Evolutionary conservation across 2,888 invertebrate genomes (phyloP), one percentile per base, ranked within the genome.

Genomic region (Cheilosia vernalis): DNA sequence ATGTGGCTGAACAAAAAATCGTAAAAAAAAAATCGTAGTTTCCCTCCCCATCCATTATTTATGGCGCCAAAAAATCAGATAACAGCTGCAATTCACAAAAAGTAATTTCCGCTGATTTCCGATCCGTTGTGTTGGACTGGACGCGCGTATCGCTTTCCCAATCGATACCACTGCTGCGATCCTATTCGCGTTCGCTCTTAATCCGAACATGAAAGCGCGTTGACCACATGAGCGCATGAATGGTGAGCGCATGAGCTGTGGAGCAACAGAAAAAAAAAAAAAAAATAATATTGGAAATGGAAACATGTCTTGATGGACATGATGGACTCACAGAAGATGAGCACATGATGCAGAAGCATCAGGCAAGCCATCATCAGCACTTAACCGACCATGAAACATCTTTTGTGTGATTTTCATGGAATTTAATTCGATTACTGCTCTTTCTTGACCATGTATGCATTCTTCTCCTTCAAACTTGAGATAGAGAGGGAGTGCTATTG

Each of bases 31-130:
- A 44, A 56, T 83, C 40, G 74, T 79, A 84, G 79, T 73, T 76
- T 72, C 60, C 81, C 81, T 85, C 81, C 76, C 76, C 72, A 58
- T 77, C 85, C 85, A 86, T 86, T 86, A 86, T 86, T 86, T 86
- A 86, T 82, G 86, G 86, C 86, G 86, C 86, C 86, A 86, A 86
- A 85, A 86, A 86, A 86, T 86, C 86, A 86, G 86, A 86, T 86
- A 86, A 86, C 82, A 86, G 82, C 82, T 86, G 86, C 86, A 86
- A 82, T 86, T 81, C 86, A 73, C 77, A 86, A 86, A 86, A 86
- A 82, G 78, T 82, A 86, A 86, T 86, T 86, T 86, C 86, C 82
- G 85, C 67, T 77, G 85, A 67, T 76, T 67, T 66, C 44, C 73
- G 83, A 79, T 73, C 66, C 61, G 67, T 51, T 30, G 30, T 37